phyloP scores from a whole-genome alignment of 1,140 invertebrate genomes.

The Papilio aristodemus region DNA sequence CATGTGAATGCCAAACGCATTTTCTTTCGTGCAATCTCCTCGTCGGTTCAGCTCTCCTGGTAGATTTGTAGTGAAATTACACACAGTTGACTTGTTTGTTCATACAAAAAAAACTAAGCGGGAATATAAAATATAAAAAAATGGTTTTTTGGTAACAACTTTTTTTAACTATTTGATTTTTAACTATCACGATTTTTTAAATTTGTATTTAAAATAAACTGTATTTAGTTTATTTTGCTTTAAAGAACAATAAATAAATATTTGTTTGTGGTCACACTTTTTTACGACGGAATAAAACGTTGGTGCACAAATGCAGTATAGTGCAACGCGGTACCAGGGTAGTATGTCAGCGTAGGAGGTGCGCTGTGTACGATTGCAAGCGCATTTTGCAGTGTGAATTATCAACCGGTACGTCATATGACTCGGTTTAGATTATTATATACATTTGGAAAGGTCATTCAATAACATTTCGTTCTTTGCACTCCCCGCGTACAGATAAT shows the following conservation, averaged over 20 bases:
- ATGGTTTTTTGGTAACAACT: too few relatives aligned
- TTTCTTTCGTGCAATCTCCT: constrained; percentile 60
- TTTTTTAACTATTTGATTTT: too few relatives aligned
- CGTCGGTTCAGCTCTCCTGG: constrained; percentile 55
- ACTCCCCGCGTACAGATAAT: constrained; percentile 6
- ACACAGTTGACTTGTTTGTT: constrained; percentile 47
- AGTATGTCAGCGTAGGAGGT: constrained; percentile 46
- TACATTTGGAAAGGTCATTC: constrained; percentile 27
- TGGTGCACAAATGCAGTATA: constrained; percentile 51
- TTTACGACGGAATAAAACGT: not conserved
- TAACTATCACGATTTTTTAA: too few relatives aligned
- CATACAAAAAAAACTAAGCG: not conserved
- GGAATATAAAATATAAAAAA: too few relatives aligned
- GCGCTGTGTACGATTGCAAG: constrained; percentile 47
- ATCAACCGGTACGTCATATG: constrained; percentile 11
- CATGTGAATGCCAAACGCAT: constrained; percentile 57
- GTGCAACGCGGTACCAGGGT: constrained; percentile 65
- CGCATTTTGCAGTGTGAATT: constrained; percentile 26
- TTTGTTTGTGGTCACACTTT: not conserved
- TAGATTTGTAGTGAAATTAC: constrained; percentile 55
- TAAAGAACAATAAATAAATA: too few relatives aligned
- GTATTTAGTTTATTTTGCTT: not conserved
- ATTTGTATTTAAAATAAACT: not conserved
- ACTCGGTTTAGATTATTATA: constrained; percentile 1
- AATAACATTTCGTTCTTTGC: constrained; percentile 31